Base-by-base conservation (phyloP, 2,113 vertebrate species). In the Dermatemys mawii region DNA sequence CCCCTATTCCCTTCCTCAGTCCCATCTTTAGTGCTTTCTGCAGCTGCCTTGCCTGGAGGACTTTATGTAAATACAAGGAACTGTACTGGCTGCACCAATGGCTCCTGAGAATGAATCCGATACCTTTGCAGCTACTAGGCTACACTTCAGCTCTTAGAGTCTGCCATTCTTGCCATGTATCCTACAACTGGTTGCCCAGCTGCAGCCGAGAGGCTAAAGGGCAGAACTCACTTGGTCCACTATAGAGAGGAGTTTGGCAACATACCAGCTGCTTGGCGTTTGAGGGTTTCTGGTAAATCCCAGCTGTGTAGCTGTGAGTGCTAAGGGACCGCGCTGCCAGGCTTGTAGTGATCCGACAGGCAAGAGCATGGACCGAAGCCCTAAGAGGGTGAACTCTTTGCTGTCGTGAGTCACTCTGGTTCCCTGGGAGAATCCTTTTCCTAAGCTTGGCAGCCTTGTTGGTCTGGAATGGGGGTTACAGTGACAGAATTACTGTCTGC, bases 401-500 rank as follows among this genome's bases (percentile, higher is more conserved):
- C 91, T 91, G 90, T 88, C 88, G 83, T 80, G 88, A 82, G 53
- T 96, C 84, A 78, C 41, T 27, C 41, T 46, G 11, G n/a, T 81
- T 19, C 21, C 80, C 91, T 70, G 55, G 70, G 16, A 57, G 35
- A 41, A 38, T 73, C 94, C 89, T 94, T 88, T 94, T 80, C 91
- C 88, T 70, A 78, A 38, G 73, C 92, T 95, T 89, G 4, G 89
- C 96, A 94, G 92, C 92, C 86, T 91, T 84, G 16, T 50, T 92
- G 93, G 96, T 86, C 93, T 87, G 83, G 95, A 97, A 92, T 95
- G 46, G 35, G 92, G 87, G 70, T 90, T 97, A 95, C 96, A 95
- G 98, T 98, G 97, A 94, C 96, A 94, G 97, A 97, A 98, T 98
- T 98, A 97, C 95, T 98, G 97, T 97, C 98, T 97, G 96, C 95